These are phyloP conservation scores for Catocala fraxini DNA, from an alignment of 2,888 invertebrate species.

Conservation along the genomic window DNA sequence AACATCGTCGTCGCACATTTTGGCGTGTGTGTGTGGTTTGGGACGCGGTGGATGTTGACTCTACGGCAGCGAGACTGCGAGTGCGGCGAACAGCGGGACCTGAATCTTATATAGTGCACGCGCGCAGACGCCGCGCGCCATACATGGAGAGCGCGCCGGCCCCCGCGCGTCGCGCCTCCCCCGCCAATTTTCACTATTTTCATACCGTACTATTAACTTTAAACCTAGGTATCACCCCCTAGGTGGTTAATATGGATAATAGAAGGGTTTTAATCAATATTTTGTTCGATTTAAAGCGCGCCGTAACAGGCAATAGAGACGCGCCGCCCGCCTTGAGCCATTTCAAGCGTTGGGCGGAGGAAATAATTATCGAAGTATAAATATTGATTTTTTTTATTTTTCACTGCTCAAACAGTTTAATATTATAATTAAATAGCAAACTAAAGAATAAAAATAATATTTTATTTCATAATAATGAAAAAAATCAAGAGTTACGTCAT, in stretches of 20 bases:
- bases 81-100: constrained; percentile 75
- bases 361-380: constrained; percentile 24
- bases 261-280: constrained; percentile 34
- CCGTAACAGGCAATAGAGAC: constrained; percentile 54
- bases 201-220: constrained; percentile 27
- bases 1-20: constrained; percentile 98
- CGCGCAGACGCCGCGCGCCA: constrained; percentile 67
- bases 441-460: background rate
- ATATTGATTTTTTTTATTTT: constrained; percentile 14
- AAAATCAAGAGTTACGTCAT: no score
- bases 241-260: constrained; percentile 26
- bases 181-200: constrained; percentile 44
- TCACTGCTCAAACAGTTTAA: no score
- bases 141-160: constrained; percentile 70
- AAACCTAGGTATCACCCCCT: constrained; percentile 40
- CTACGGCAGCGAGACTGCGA: constrained; percentile 88
- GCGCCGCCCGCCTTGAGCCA: constrained; percentile 62
- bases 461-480: no score
- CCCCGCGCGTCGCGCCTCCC: constrained; percentile 53
- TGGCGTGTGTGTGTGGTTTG: constrained; percentile 84
- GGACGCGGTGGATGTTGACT: constrained; percentile 85
- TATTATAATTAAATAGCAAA: background rate
- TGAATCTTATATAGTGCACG: constrained; percentile 74
- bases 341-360: constrained; percentile 70
- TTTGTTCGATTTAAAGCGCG: constrained; percentile 42